A percentile compares a stretch with the other conserved stretches of the same genome.
These are phyloP conservation scores for Parnassius apollo DNA, from an alignment of 2,888 invertebrate species.

Conservation along the genomic window DNA sequence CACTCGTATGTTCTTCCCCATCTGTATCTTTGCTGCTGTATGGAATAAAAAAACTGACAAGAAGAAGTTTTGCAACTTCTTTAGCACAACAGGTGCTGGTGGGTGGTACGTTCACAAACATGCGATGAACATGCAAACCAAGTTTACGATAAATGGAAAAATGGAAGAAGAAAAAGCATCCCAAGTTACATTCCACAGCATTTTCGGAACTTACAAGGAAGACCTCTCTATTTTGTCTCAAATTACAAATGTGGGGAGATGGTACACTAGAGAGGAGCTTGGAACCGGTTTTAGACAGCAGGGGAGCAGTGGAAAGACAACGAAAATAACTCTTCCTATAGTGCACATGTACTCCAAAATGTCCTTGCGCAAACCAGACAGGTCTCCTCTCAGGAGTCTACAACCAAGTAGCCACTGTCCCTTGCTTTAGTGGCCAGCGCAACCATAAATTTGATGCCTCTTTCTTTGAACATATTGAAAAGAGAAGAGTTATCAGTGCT, in stretches of 20 bases:
- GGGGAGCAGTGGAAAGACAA: neutral
- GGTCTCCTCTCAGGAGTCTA: constrained; percentile 31
- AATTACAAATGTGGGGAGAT: constrained; percentile 21
- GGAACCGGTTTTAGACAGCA: constrained; percentile 26
- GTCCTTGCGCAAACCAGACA: constrained; percentile 30
- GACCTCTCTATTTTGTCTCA: constrained; percentile 28
- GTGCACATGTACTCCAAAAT: constrained; percentile 32
- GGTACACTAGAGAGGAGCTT: constrained; percentile 32
- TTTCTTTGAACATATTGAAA: constrained; percentile 25
- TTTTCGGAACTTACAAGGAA: constrained; percentile 36
- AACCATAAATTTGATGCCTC: constrained; percentile 27
- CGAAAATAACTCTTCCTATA: constrained; percentile 19
- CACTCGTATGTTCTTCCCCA: constrained; percentile 36
- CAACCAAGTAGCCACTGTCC: constrained; percentile 30
- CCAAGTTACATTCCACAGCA: constrained; percentile 32
- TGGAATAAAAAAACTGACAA: neutral
- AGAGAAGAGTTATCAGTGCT: constrained; percentile 1
- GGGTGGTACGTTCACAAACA: constrained; percentile 34
- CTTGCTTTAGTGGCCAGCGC: constrained; percentile 27
- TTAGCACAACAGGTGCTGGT: constrained; percentile 34
- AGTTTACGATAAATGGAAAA: constrained; percentile 22
- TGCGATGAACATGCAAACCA: neutral
- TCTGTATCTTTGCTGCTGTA: constrained; percentile 25
- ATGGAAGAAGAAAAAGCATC: constrained; percentile 31
- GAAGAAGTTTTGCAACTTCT: constrained; percentile 12